Evolutionary conservation across 1,140 invertebrate species (phyloP).

Genomic region (Frieseomelitta varia): DNA sequence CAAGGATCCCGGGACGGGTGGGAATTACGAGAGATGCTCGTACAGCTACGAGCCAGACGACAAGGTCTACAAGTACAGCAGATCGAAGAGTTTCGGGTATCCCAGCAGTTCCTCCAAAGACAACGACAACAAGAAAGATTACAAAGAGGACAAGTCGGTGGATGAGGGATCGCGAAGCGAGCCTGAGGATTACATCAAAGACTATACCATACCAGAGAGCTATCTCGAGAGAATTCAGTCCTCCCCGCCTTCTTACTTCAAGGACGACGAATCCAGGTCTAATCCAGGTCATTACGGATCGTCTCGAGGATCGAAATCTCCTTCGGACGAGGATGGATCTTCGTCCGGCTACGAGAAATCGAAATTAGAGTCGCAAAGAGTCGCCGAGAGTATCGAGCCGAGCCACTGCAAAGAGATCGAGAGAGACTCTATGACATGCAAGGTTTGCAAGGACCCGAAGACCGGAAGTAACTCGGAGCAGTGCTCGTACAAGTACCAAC

Average conservation of each 20-base stretch:
- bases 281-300: not conserved
- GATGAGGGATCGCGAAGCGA: not conserved
- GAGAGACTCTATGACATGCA: conserved; percentile 87
- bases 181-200: conserved; percentile 24
- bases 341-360: conserved; percentile 12
- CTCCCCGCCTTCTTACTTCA: conserved; percentile 2
- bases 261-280: not conserved
- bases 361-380: conserved; percentile 69
- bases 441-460: conserved; percentile 86
- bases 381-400: conserved; percentile 62
- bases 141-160: not conserved
- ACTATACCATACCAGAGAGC: conserved; percentile 32
- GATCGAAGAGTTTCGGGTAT: conserved; percentile 75
- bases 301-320: not conserved
- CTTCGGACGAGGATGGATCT: not conserved
- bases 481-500: conserved; percentile 87
- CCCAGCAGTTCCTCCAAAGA: conserved; percentile 5
- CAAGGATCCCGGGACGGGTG: conserved; percentile 86
- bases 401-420: conserved; percentile 84
- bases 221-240: not conserved
- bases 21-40: conserved; percentile 87
- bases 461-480: conserved; percentile 88
- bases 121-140: not conserved
- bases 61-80: conserved; percentile 86
- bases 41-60: conserved; percentile 87